phyloP scores from a whole-genome alignment of 2,113 vertebrate genomes.

The Pelusios castaneus region DNA sequence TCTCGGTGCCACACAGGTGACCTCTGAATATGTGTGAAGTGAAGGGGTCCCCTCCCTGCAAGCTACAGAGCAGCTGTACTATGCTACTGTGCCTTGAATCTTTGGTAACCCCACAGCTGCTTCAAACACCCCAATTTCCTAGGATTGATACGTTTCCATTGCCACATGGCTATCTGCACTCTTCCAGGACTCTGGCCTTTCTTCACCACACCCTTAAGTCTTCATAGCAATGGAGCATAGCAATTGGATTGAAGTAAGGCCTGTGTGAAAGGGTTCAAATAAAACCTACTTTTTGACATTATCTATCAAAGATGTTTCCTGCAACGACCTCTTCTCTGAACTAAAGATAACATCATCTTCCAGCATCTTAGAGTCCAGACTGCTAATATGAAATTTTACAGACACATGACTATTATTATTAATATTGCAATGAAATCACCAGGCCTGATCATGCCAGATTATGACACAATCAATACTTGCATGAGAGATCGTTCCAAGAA shows the following conservation, averaged over 20 bases:
- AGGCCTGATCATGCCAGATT: neutral
- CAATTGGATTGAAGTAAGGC: neutral
- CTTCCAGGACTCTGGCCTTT: fast-evolving
- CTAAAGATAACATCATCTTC: neutral
- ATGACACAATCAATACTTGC: neutral
- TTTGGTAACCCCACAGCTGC: neutral
- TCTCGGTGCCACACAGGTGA: neutral
- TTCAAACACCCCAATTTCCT: neutral
- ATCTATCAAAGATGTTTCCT: conserved; percentile 6
- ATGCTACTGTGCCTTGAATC: neutral
- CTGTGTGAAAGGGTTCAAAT: conserved; percentile 3
- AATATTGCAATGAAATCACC: neutral
- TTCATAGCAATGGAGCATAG: neutral
- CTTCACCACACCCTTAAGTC: neutral
- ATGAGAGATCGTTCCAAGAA: neutral
- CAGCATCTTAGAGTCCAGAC: neutral
- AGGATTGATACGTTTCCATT: neutral
- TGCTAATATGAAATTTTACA: neutral
- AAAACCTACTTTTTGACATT: conserved; percentile 19
- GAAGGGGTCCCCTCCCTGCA: neutral
- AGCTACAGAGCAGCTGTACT: neutral
- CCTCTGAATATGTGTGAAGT: neutral
- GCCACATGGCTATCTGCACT: neutral
- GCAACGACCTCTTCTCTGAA: neutral
- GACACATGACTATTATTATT: neutral